Conservation (phyloP, 2,797 vertebrate species). For the Ciconia nigra region DNA sequence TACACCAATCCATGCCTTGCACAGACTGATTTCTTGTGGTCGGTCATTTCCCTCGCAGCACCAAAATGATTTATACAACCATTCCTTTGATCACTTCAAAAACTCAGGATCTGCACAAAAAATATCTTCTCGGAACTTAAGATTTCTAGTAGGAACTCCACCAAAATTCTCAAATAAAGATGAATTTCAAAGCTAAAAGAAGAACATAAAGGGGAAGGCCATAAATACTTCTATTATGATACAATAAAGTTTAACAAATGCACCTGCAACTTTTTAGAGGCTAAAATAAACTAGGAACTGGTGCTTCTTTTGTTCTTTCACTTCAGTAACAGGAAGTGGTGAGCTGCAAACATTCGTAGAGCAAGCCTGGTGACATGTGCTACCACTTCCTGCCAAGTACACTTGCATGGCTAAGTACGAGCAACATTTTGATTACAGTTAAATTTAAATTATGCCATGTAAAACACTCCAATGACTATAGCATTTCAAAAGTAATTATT, state of each 20-base stretch:
- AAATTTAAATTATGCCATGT: neutral
- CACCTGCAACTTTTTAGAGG: neutral
- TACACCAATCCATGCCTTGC: neutral
- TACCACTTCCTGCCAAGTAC: constrained; percentile 50
- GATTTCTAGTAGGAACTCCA: neutral
- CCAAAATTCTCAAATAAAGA: neutral
- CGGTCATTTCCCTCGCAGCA: neutral
- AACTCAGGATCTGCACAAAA: neutral
- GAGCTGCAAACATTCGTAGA: neutral
- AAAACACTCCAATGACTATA: neutral
- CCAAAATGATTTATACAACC: neutral
- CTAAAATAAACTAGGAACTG: neutral
- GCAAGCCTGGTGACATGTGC: neutral
- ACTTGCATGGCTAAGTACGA: neutral
- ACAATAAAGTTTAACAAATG: neutral
- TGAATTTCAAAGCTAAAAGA: neutral
- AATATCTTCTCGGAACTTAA: neutral
- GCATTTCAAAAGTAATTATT: neutral
- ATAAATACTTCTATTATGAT: neutral
- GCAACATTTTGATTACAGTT: neutral
- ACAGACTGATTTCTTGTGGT: neutral
- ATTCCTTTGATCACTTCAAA: neutral
- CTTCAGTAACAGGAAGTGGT: constrained; percentile 59
- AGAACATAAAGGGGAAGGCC: neutral
- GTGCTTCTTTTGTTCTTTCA: constrained; percentile 33